Conservation (phyloP, 2,797 vertebrate species). For the Enteromius paludinosus region DNA sequence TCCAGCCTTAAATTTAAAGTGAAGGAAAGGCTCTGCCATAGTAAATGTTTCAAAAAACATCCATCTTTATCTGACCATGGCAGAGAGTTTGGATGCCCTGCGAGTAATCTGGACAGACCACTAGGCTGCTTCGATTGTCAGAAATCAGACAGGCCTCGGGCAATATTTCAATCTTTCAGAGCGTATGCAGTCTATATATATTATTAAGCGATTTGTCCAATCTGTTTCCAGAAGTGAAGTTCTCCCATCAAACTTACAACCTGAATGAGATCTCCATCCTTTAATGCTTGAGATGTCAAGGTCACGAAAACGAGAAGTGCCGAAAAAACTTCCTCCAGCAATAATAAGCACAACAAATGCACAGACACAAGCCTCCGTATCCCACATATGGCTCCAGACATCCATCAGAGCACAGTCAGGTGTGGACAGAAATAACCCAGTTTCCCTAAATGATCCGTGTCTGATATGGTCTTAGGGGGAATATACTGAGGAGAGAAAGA, state of each 20-base stretch:
- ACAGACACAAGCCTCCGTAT: slow-evolving; percentile 37
- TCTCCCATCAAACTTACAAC: slow-evolving; percentile 32
- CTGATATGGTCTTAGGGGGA: slow-evolving; percentile 53
- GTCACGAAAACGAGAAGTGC: slow-evolving; percentile 51
- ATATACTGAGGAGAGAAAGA: slow-evolving; percentile 29
- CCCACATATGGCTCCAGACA: slow-evolving; percentile 54
- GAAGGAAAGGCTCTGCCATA: slow-evolving; percentile 49
- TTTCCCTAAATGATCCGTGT: slow-evolving; percentile 64
- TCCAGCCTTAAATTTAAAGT: background rate
- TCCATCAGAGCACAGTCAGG: slow-evolving; percentile 57
- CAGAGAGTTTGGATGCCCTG: background rate
- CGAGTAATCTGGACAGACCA: background rate
- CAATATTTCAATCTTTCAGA: slow-evolving; percentile 41
- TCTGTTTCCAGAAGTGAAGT: background rate
- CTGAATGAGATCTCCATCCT: slow-evolving; percentile 46
- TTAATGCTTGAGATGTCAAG: slow-evolving; percentile 43
- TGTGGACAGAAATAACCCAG: slow-evolving; percentile 57
- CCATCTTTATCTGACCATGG: slow-evolving; percentile 6
- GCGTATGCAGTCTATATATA: slow-evolving; percentile 11
- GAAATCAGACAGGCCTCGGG: slow-evolving; percentile 33
- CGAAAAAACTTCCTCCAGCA: slow-evolving; percentile 41
- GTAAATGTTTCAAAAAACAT: slow-evolving; percentile 15
- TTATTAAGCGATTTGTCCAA: slow-evolving; percentile 11
- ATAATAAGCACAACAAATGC: slow-evolving; percentile 51
- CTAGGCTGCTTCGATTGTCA: slow-evolving; percentile 22